phyloP scores from a whole-genome alignment of 2,113 vertebrate genomes.

The Ptilonorhynchus violaceus region DNA sequence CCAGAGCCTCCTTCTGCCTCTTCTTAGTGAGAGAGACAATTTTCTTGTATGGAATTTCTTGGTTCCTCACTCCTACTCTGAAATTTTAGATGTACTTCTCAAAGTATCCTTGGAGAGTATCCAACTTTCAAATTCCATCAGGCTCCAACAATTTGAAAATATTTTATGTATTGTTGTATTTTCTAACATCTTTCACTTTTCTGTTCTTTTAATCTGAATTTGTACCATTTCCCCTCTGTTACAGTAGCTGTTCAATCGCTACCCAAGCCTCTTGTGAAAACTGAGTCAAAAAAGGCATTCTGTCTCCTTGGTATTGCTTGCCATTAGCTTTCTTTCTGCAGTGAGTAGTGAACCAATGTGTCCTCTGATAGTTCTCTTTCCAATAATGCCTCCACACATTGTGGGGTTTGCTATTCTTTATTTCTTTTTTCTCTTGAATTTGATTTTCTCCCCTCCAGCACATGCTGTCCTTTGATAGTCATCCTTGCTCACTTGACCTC shows the following conservation, averaged over 20 bases:
- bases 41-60: neutral
- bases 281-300: neutral
- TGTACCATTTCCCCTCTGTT: neutral
- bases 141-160: neutral
- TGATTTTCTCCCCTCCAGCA: neutral
- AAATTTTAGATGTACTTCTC: neutral
- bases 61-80: neutral
- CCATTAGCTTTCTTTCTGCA: neutral
- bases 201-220: neutral
- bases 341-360: neutral
- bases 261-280: neutral
- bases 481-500: conserved; percentile 4
- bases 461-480: neutral
- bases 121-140: neutral
- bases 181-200: neutral
- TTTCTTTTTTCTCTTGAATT: neutral
- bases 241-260: neutral
- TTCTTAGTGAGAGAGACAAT: neutral
- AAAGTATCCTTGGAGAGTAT: neutral
- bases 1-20: neutral
- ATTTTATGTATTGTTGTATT: neutral
- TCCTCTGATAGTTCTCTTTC: conserved; percentile 8
- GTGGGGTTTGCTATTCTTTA: neutral
- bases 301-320: neutral
- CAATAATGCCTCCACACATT: neutral